Base-by-base conservation (phyloP, 2,797 vertebrate genomes). In the Phataginus tricuspis region DNA sequence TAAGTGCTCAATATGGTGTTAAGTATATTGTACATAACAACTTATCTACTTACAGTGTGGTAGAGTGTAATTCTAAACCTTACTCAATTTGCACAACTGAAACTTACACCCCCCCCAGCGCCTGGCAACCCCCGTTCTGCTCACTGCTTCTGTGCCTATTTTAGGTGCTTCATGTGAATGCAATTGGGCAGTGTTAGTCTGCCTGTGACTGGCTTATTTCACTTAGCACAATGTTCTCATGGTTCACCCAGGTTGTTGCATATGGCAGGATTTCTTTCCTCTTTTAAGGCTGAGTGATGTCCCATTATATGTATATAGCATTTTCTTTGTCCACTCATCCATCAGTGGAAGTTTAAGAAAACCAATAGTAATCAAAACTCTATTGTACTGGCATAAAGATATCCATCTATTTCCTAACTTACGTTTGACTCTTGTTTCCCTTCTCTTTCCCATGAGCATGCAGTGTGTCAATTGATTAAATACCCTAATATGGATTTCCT, bases 161-260 rank as follows among this genome's bases (percentile, higher is more conserved):
- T 86, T 25, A 23, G 13, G 59, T n/a, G 29, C 0, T 10, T 57
- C 10, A 13, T 18, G 0, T 1, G 63, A 83, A 10, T 14, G n/a
- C 14, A 72, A 42, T 10, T 3, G 2, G 55, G 23, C 3, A 23
- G 3, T 1, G n/a, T 71, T 64, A 2, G 0, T 23, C 14, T 2
- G 21, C 34, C 31, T 34, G 14, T 45, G 19, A n/a, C n/a, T 45
- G 15, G 1, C 23, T 79, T 69, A 55, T 57, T 69, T 75, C 79
- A 92, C 18, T 19, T 16, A 55, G 15, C 61, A 51, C 4, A 16
- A 21, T 23, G 3, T 61, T 63, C n/a, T 79, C 25, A 78, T 42
- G 63, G 3, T 64, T 45, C 11, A 42, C 18, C n/a, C 69, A 71
- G 5, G 10, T 3, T 53, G 6, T 71, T 25, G 34, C n/a, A 59